Base-by-base conservation (phyloP, 2,888 invertebrate species). In the Thymelicus sylvestris region DNA sequence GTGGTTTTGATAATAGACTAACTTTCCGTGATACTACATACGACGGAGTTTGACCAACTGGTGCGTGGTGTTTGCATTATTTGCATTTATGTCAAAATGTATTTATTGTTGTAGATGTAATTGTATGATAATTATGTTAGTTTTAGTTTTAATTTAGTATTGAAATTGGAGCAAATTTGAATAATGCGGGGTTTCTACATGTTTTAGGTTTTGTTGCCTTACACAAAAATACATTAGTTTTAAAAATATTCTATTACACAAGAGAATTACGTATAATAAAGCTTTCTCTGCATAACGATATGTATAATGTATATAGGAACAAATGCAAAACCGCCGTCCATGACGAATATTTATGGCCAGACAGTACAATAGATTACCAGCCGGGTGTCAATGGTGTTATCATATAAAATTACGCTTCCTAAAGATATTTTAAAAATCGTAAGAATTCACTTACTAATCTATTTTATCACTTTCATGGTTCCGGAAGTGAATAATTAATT, bases 201-300 rank as follows among this genome's bases (percentile, higher is more conserved):
- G 6, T 15, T 15, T 7, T 6, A 50, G n/a, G 15, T 50, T 0
- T 15, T 1, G 2, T 24, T 24, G 55, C 24, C 24, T 24, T 24
- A 55, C 24, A 55, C 24, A 4, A 55, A 55, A 67, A 74, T 76
- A 76, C 62, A 50, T 15, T 74, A 71, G 72, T 47, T 52, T 19
- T 64, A 67, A 69, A 78, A 73, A 74, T 52, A 79, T 77, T 70
- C 62, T 75, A 83, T 87, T 86, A 83, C 79, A 79, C 80, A 86
- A 88, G 71, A 66, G 71, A 74, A 83, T 84, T 84, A 83, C 78
- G 76, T 74, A 79, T 74, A 82, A 82, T 82, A 80, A 24, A 81
- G 86, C 89, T 91, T 90, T 91, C 90, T 88, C 89, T 87, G 77
- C 80, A 81, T 83, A 85, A 81, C 81, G 77, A 85, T 83, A 83